Conservation (phyloP, 2,113 vertebrate genomes). For the Rafetus swinhoei region DNA sequence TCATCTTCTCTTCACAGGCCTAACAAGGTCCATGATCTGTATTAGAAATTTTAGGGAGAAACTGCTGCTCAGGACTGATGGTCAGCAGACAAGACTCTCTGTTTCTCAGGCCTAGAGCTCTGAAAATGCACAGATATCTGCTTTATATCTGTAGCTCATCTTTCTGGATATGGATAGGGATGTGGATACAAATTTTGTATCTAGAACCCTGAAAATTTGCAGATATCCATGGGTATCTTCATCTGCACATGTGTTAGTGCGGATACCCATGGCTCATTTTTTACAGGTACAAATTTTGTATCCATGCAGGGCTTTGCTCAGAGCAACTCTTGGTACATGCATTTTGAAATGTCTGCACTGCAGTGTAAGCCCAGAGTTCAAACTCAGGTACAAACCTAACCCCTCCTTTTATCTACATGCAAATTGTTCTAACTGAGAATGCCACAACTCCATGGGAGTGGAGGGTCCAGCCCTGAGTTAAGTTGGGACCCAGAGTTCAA, state of each 20-base stretch:
- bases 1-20: background rate
- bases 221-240: too few relatives aligned
- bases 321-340: accelerated
- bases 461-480: background rate
- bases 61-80: background rate
- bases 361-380: background rate
- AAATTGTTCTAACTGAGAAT: background rate
- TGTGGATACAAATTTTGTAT: too few relatives aligned
- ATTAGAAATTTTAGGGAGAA: background rate
- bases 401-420: background rate
- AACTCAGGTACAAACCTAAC: background rate
- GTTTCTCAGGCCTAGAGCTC: background rate
- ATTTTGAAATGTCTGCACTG: background rate
- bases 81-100: accelerated
- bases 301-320: too few relatives aligned
- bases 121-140: too few relatives aligned
- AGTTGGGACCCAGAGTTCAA: background rate
- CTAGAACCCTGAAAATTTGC: too few relatives aligned
- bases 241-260: too few relatives aligned
- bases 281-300: too few relatives aligned
- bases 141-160: too few relatives aligned
- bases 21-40: background rate
- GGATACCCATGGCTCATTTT: too few relatives aligned
- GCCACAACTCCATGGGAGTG: background rate
- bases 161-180: too few relatives aligned